Evolutionary conservation across 2,113 vertebrate species (phyloP), one percentile per base, ranked within the genome.

Genomic region (Oncorhynchus masou): DNA sequence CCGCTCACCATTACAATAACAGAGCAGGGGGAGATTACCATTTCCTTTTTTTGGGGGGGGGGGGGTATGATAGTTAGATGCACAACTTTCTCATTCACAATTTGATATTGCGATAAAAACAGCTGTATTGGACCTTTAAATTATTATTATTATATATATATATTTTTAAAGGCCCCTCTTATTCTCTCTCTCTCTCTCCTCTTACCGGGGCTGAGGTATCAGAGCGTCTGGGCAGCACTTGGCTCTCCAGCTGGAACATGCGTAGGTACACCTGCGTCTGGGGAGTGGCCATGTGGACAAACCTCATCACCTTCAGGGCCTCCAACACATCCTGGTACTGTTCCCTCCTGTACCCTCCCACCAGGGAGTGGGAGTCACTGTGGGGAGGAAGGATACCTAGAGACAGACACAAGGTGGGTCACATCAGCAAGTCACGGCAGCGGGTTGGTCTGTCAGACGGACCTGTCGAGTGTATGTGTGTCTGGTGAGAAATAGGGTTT

Each of bases 351-450:
- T 94, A 97, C 34, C 81, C 88, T 87, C 94, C 94, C 80, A 99
- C 97, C 90, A 93, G 88, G n/a, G 86, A 1, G 0, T 99, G 97
- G 73, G 96, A 97, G 70, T 98, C 95, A 0, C 95, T 95, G 87
- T 99, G 96, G 9, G 96, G 95, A 57, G 97, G 98, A 68, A 99
- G 86, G 84, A 99, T 95, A 39, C 97, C 97, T 99, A 75, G 39
- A 45, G 39, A 45, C 11, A 78, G 78, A 8, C 3, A 79, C 29
- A 31, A 1, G 62, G 22, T 51, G 9, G 9, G 39, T 45, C 39
- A 45, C 19, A 54, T 54, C 49, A 71, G 22, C 54, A 22, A 11
- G 12, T 16, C 22, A 25, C 12, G 3, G 9, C 39, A 11, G 39
- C 11, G 20, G 62, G 11, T 64, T 22, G 9, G 22, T 45, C 54